phyloP scores from a whole-genome alignment of 2,113 vertebrate genomes.

The Engraulis encrasicolus region DNA sequence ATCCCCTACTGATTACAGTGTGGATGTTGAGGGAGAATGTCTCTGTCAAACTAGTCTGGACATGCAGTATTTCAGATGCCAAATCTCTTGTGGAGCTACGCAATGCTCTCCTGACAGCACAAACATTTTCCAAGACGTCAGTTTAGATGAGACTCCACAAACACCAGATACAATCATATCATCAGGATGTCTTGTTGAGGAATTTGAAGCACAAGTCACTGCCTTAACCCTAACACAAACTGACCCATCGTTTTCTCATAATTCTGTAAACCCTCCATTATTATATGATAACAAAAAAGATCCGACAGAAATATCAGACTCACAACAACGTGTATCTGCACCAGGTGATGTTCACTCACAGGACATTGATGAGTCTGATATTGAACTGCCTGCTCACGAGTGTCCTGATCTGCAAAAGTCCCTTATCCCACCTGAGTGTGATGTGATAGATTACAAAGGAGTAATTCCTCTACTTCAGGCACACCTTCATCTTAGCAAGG shows the following conservation, averaged over 20 bases:
- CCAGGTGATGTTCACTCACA: neutral
- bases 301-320: neutral
- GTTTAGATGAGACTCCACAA: too few relatives aligned
- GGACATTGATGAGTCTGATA: neutral
- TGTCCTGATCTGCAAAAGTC: too few relatives aligned
- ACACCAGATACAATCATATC: too few relatives aligned
- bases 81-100: slow-evolving; percentile 34
- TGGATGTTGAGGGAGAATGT: neutral
- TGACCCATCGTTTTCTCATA: too few relatives aligned
- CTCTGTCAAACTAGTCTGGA: neutral
- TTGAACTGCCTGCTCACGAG: neutral
- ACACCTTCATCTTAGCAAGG: neutral
- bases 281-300: too few relatives aligned
- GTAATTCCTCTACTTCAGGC: neutral
- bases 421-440: too few relatives aligned
- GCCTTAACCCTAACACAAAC: too few relatives aligned
- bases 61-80: slow-evolving; percentile 31
- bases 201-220: too few relatives aligned
- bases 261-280: too few relatives aligned
- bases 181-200: too few relatives aligned
- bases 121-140: too few relatives aligned
- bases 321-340: neutral
- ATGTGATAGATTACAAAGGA: neutral
- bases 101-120: neutral
- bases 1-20: neutral